A percentile compares a stretch with the other conserved stretches of the same genome.
Conservation (phyloP, 2,888 invertebrate species). For the Girardia tigrina region DNA sequence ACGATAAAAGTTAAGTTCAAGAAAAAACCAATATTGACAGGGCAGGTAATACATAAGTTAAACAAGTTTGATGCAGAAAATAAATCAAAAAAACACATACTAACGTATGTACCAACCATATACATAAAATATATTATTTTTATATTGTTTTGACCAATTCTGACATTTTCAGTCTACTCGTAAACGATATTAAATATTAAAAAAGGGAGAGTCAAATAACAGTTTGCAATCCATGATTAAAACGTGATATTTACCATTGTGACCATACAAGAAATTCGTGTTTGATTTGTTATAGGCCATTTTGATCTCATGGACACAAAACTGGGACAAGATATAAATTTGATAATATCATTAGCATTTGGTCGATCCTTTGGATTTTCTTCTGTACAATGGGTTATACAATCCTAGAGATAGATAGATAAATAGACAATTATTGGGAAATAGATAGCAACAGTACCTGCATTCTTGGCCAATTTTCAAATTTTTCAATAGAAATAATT, state of each 20-base stretch:
- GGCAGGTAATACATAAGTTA: too few relatives aligned
- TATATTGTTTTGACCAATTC: too few relatives aligned
- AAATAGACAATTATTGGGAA: background rate
- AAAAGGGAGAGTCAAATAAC: too few relatives aligned
- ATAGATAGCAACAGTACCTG: background rate
- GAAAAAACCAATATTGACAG: too few relatives aligned
- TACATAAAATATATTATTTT: too few relatives aligned
- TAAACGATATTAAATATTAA: too few relatives aligned
- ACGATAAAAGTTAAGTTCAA: too few relatives aligned
- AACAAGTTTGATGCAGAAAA: too few relatives aligned
- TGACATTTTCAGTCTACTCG: too few relatives aligned
- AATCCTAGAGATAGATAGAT: background rate
- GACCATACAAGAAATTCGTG: constrained; percentile 6
- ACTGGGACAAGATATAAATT: background rate
- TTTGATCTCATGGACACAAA: background rate
- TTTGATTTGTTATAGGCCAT: background rate
- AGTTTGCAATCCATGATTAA: too few relatives aligned
- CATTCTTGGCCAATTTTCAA: background rate
- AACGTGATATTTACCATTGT: background rate
- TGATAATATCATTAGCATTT: background rate
- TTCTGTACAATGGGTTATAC: background rate
- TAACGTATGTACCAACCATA: too few relatives aligned
- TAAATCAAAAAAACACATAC: too few relatives aligned
- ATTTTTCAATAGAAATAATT: background rate
- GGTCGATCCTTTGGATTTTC: background rate